Conservation (phyloP, 1,140 invertebrate species). For the Eufriesea mexicana region DNA sequence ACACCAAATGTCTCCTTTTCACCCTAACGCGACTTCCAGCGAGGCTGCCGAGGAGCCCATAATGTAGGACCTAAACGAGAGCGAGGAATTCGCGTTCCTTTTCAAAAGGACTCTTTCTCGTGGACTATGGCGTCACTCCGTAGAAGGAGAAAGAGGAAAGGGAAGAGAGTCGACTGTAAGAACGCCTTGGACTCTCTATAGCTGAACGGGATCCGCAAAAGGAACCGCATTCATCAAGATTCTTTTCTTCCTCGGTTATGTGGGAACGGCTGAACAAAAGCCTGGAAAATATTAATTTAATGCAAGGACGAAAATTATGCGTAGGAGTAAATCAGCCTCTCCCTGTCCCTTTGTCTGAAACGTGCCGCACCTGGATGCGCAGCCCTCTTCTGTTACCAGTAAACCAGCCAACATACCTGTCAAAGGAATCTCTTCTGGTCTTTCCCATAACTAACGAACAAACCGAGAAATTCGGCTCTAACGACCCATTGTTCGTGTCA, state of each 20-base stretch:
- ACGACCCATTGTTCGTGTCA: not conserved
- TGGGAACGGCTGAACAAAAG: slow-evolving; percentile 47
- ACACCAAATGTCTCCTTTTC: not conserved
- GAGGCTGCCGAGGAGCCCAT: not conserved
- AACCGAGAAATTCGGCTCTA: not conserved
- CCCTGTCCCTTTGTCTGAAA: slow-evolving; percentile 49
- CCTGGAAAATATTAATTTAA: slow-evolving; percentile 60
- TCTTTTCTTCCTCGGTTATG: slow-evolving; percentile 47
- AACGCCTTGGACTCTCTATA: not conserved
- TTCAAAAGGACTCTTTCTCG: slow-evolving; percentile 10
- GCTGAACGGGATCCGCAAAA: slow-evolving; percentile 32
- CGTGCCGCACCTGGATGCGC: slow-evolving; percentile 15
- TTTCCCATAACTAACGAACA: not conserved
- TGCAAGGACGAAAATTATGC: slow-evolving; percentile 58
- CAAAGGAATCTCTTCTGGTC: slow-evolving; percentile 17
- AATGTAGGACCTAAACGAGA: not conserved
- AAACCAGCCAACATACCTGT: slow-evolving; percentile 21
- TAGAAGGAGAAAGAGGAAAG: not conserved
- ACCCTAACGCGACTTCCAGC: not conserved
- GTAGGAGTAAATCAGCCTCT: slow-evolving; percentile 49
- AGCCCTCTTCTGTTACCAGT: slow-evolving; percentile 21
- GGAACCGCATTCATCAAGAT: slow-evolving; percentile 59
- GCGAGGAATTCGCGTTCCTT: slow-evolving; percentile 12
- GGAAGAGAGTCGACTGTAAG: not conserved
- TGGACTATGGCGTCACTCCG: not conserved